Evolutionary conservation across 2,888 invertebrate genomes (phyloP).

Genomic region (Phengaris alcon): DNA sequence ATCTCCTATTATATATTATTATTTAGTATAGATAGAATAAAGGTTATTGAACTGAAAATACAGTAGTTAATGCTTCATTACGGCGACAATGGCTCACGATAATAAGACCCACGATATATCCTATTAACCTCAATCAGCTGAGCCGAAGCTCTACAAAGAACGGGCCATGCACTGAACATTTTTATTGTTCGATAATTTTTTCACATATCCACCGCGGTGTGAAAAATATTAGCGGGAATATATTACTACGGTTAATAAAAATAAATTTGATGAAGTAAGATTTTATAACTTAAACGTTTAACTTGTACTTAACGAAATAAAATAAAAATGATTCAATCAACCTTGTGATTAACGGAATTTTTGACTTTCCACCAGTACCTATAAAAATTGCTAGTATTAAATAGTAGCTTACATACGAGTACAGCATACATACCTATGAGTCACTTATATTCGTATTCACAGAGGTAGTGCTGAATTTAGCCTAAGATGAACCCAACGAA

Average conservation of each 20-base stretch:
- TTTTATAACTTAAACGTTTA: not conserved
- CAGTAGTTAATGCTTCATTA: conserved; percentile 22
- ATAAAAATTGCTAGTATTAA: not conserved
- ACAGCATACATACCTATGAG: not conserved
- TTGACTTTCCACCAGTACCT: no score
- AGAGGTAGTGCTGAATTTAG: not conserved
- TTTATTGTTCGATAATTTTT: conserved; percentile 22
- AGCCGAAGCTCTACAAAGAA: conserved; percentile 28
- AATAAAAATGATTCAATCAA: no score
- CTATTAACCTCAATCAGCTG: conserved; percentile 28
- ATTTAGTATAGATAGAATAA: no score
- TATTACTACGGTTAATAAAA: conserved; percentile 1
- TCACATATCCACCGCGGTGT: conserved; percentile 10
- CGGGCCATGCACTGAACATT: conserved; percentile 18
- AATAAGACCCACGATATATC: conserved; percentile 23
- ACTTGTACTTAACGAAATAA: no score
- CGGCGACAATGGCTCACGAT: conserved; percentile 22
- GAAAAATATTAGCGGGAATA: conserved; percentile 6
- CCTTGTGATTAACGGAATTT: no score
- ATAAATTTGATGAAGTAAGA: not conserved
- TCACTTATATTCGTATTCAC: not conserved
- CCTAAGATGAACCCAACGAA: not conserved
- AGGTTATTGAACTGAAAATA: not conserved
- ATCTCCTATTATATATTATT: no score
- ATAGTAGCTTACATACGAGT: not conserved